phyloP scores from a whole-genome alignment of 2,113 vertebrate genomes.

The Colaptes auratus region DNA sequence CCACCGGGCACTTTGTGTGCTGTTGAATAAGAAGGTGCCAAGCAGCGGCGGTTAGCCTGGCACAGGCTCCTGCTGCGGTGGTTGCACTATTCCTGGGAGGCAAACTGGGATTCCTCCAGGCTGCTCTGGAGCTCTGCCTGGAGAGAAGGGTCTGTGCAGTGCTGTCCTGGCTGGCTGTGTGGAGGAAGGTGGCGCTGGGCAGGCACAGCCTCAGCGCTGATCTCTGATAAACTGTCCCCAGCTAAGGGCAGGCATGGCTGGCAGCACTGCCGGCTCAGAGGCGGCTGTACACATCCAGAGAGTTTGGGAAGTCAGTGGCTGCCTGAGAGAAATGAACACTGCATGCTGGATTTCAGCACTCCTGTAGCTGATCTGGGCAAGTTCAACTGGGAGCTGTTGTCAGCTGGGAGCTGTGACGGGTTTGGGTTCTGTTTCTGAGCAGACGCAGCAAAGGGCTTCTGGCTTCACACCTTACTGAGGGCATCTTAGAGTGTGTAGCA shows the following conservation, averaged over 20 bases:
- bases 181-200: fast-evolving
- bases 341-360: not conserved
- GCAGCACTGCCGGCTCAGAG: not conserved
- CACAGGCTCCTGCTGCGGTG: not conserved
- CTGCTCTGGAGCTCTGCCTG: not conserved
- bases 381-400: not conserved
- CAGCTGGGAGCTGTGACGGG: not conserved
- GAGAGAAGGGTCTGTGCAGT: fast-evolving
- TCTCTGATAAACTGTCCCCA: not conserved
- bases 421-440: not conserved
- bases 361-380: not conserved
- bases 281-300: not conserved
- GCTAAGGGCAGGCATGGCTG: not conserved
- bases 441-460: not conserved
- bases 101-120: not conserved
- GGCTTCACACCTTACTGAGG: not conserved
- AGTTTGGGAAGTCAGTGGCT: not conserved
- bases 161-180: fast-evolving
- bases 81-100: not conserved
- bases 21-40: not conserved
- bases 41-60: not conserved
- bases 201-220: fast-evolving
- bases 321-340: not conserved
- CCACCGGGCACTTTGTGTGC: not conserved
- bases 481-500: not conserved